Base-by-base conservation (phyloP, 92 coral and sea anemone genomes). In the Parazoanthus swiftii region DNA sequence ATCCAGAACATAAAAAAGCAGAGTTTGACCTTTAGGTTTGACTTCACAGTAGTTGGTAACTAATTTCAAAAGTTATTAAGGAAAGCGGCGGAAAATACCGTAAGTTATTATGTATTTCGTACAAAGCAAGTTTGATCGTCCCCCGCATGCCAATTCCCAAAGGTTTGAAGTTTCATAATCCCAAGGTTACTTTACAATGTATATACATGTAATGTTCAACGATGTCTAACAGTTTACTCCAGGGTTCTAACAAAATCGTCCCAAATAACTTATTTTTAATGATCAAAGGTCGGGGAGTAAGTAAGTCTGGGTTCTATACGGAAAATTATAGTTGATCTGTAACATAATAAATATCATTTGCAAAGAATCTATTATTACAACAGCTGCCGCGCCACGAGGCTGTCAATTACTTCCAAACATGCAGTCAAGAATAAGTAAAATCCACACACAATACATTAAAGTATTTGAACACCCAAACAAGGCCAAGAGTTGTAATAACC, bases 331-430 rank as follows among this genome's bases (percentile, higher is more conserved):
- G 35, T 21, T 9, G n/a, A 29, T 6, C 37, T 72, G 6, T 26
- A 72, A 26, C 16, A 72, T 9, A n/a, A 5, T 35, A 16, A 35
- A 36, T 6, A 21, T 4, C n/a, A 16, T 6, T 14, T 42, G 21
- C 37, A 21, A n/a, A 26, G 13, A 33, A 36, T 63, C 8, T 0
- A 20, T 63, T 79, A 50, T 54, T 50, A 20, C 56, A 50, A 50
- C 86, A 63, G 86, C 74, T 81, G 86, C 43, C 26, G 7, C 4
- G 6, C 82, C 82, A 79, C 68, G 68, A 84, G 74, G 25, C 72
- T 25, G 35, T 15, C 78, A 70, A 43, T 84, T 84, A 56, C 7
- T 56, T 54, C 46, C 36, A 33, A 58, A 80, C 70, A 80, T 46
- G 7, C 36, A 33, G 21, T 33, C 36, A 71, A 8, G 65, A 48